phyloP scores from a whole-genome alignment of 2,888 invertebrate genomes.

The Mesorhabditis belari region DNA sequence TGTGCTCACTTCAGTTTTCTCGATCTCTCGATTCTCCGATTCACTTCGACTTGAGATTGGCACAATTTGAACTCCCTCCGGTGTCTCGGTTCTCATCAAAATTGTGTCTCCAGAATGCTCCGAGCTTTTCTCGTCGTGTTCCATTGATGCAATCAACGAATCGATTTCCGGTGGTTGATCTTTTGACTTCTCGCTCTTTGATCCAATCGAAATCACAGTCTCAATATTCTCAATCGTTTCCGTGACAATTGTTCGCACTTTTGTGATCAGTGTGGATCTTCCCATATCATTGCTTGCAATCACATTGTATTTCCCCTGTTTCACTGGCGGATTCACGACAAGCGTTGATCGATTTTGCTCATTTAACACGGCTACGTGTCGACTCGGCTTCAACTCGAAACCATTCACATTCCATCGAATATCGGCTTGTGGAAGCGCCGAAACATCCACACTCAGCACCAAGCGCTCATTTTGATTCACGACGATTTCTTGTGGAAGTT shows the following conservation, averaged over 20 bases:
- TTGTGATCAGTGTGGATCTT: conserved; percentile 19
- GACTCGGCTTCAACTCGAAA: conserved; percentile 49
- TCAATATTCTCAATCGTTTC: conserved; percentile 19
- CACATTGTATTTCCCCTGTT: conserved; percentile 42
- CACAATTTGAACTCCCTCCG: background rate
- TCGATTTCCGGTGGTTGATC: background rate
- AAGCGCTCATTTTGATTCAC: conserved; percentile 35
- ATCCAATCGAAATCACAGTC: conserved; percentile 8
- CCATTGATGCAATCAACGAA: no score
- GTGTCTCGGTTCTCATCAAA: background rate
- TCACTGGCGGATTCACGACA: conserved; percentile 40
- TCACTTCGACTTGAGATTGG: background rate
- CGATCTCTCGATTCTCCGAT: background rate
- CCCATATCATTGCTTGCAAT: conserved; percentile 40
- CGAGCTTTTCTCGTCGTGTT: background rate
- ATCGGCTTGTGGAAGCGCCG: conserved; percentile 46
- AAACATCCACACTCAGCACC: conserved; percentile 41
- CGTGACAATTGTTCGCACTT: conserved; percentile 21
- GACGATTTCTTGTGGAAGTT: conserved; percentile 27
- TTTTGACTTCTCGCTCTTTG: background rate
- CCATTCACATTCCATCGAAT: conserved; percentile 58
- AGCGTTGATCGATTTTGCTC: conserved; percentile 44
- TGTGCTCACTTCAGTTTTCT: background rate
- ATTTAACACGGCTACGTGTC: conserved; percentile 28
- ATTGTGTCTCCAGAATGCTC: background rate